phyloP scores from a whole-genome alignment of 2,113 vertebrate species.

The Micronycteris hirsuta region DNA sequence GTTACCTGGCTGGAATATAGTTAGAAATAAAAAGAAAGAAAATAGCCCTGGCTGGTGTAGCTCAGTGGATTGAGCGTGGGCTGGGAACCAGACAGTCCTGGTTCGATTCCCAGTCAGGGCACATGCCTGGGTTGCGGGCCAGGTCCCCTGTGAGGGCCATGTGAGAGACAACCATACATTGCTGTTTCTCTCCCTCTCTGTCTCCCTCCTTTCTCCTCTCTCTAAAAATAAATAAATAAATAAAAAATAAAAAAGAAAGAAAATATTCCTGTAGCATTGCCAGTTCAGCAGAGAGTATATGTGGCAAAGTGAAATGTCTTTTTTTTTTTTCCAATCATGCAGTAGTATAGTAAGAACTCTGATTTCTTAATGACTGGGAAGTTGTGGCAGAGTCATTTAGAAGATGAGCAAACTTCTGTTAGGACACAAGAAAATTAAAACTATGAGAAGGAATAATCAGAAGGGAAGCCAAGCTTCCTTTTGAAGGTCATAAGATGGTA shows the following conservation, averaged over 20 bases:
- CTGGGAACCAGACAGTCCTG: too few species aligned
- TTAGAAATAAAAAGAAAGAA: neutral
- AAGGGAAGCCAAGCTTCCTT: neutral
- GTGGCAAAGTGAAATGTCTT: neutral
- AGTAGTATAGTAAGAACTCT: constrained; percentile 20
- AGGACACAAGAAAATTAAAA: neutral
- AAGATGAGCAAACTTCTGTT: constrained; percentile 29
- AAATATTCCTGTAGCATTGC: neutral
- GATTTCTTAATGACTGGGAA: constrained; percentile 1
- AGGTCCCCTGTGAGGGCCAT: too few species aligned
- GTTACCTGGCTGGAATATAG: neutral
- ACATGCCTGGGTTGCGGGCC: too few species aligned
- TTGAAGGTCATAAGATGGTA: neutral
- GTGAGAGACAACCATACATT: too few species aligned
- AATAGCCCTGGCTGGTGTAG: too few species aligned
- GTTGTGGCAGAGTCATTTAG: constrained; percentile 27
- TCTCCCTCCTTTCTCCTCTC: too few species aligned
- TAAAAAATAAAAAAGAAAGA: neutral
- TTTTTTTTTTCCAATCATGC: neutral
- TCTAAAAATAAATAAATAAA: too few species aligned
- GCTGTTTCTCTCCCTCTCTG: too few species aligned
- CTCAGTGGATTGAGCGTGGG: too few species aligned
- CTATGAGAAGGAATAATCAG: neutral
- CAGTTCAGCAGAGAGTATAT: neutral
- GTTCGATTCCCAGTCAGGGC: too few species aligned